Evolutionary conservation across 2,888 invertebrate species (phyloP), one percentile per base, ranked within the genome.

Genomic region (Agrochola circellaris): DNA sequence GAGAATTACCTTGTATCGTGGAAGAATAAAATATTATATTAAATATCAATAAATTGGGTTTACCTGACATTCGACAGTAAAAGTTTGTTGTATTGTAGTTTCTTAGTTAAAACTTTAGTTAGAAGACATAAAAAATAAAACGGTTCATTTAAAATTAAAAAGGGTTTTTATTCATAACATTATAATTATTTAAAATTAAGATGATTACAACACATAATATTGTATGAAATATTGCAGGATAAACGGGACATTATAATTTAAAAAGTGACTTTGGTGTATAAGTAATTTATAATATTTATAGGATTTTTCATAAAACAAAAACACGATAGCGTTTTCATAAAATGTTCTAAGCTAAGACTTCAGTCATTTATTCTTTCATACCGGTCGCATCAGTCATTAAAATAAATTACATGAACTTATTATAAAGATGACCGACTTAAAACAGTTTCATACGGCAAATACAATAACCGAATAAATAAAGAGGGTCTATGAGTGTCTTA

Each of bases 1-100:
- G 60, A 95, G 93, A 88, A 89, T 95, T 34, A 92, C 93, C 86
- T 91, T 93, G 91, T 96, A 96, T 78, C 93, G 94, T 2, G 93
- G 94, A 70, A 88, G 95, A 78, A 79, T 96, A 75, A 92, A 94
- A 83, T 92, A 93, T 79, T 80, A 92, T 34, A 68, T 94, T 62
- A 94, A 88, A 88, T 61, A 65, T 81, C 81, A 77, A 62, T 80
- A 77, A 77, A 77, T 17, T n/a, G 6, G 45, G 34, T 51, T 42
- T 30, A n/a, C 42, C 30, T 30, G 7, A 30, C 38, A 70, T 54
- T 72, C n/a, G 45, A 15, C 58, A 26, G 26, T 60, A 48, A 42
- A 48, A 7, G 4, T 11, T 73, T 73, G 8, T 48, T 61, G 34
- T 23, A 61, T 30, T 74, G 61, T 38, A 15, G 26, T 56, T 45